These are phyloP conservation scores for Physocephala rufipes DNA, from an alignment of 2,888 invertebrate species.

Conservation along the genomic window DNA sequence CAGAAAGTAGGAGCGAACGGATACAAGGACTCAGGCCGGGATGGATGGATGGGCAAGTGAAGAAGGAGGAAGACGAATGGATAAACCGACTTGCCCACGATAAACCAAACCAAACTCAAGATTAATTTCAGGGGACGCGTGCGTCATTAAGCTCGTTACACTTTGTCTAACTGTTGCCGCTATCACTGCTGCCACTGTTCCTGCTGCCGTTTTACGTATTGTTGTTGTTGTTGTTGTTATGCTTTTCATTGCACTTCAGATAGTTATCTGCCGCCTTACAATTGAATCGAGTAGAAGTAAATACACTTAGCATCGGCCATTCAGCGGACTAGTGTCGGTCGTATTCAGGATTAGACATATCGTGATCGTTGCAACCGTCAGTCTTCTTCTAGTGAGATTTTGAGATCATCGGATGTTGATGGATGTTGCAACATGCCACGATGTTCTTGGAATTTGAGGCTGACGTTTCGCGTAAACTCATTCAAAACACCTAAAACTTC, in stretches of 20 bases:
- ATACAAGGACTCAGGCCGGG: too few relatives aligned
- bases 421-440: too few relatives aligned
- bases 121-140: background rate
- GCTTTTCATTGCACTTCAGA: background rate
- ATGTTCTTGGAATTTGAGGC: too few relatives aligned
- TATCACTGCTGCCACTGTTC: background rate
- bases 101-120: background rate
- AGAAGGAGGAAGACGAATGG: background rate
- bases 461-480: background rate
- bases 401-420: background rate
- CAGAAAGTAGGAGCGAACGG: too few relatives aligned
- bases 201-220: background rate
- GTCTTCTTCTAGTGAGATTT: background rate
- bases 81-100: conserved; percentile 17
- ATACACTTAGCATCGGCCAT: too few relatives aligned
- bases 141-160: background rate
- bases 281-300: too few relatives aligned
- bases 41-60: too few relatives aligned
- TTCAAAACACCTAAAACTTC: background rate
- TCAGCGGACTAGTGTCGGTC: too few relatives aligned
- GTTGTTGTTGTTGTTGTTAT: conserved; percentile 18
- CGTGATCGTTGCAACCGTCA: conserved; percentile 27
- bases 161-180: background rate
- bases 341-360: conserved; percentile 7
- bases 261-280: too few relatives aligned